These are phyloP conservation scores for Columba livia DNA, from an alignment of 2,113 vertebrate genomes.

Conservation along the genomic window DNA sequence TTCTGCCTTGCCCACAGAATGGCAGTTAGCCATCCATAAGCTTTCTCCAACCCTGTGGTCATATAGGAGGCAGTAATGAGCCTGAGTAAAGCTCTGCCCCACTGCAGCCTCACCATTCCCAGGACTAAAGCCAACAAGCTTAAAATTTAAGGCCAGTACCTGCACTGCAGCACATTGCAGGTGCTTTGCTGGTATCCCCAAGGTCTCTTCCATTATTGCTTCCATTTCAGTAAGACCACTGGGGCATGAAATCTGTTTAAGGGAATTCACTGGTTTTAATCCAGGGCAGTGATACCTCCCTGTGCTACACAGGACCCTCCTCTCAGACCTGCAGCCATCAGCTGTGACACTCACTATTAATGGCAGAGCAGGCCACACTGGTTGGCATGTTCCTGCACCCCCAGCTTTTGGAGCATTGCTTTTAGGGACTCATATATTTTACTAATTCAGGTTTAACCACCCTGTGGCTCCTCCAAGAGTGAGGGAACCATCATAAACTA, in stretches of 20 bases:
- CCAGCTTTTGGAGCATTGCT: neutral
- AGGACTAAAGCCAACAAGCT: neutral
- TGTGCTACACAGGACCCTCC: neutral
- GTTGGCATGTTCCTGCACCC: neutral
- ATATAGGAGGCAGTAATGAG: fast-evolving
- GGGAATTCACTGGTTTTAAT: neutral
- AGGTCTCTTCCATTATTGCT: neutral
- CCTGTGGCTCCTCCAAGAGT: neutral
- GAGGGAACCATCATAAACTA: fast-evolving
- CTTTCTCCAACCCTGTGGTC: neutral
- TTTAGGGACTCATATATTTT: neutral
- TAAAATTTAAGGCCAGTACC: neutral
- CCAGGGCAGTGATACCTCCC: neutral
- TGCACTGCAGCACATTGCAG: neutral
- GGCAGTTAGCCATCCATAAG: neutral
- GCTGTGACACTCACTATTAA: neutral
- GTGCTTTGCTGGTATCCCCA: neutral
- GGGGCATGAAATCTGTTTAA: neutral
- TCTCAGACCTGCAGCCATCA: neutral
- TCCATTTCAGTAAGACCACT: neutral
- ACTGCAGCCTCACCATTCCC: fast-evolving
- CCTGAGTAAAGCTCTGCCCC: neutral
- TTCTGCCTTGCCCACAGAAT: neutral
- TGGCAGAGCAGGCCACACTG: neutral
- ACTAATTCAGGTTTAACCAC: neutral